Evolutionary conservation across 2,113 vertebrate genomes (phyloP).

Genomic region (Nematolebias whitei): DNA sequence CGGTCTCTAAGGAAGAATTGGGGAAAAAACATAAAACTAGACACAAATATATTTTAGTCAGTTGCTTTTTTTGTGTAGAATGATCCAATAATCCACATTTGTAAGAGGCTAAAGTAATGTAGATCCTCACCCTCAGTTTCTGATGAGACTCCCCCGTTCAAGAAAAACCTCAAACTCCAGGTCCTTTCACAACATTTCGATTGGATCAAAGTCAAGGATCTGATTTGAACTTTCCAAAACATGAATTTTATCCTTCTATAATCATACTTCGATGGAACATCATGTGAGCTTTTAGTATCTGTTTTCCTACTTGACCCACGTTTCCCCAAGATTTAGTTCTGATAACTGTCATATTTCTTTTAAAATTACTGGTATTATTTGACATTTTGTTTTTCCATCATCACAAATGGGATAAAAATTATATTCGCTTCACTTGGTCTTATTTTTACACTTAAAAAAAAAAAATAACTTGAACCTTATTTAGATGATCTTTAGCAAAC

Average conservation of each 20-base stretch:
- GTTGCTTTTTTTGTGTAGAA: too few species aligned
- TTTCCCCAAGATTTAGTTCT: not conserved
- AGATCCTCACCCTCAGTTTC: not conserved
- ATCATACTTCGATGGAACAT: not conserved
- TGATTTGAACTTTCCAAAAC: not conserved
- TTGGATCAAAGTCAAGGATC: not conserved
- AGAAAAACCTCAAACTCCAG: not conserved
- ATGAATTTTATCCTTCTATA: slow-evolving; percentile 1
- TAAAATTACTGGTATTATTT: not conserved
- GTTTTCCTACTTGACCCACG: not conserved
- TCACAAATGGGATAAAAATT: not conserved
- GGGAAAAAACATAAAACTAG: too few species aligned
- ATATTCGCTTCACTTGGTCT: not conserved
- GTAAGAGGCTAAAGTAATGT: not conserved
- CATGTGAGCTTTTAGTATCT: not conserved
- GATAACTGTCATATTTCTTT: not conserved
- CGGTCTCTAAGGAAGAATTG: too few species aligned
- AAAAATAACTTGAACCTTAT: too few species aligned
- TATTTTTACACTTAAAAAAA: not conserved
- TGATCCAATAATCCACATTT: not conserved
- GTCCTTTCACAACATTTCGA: not conserved
- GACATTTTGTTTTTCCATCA: not conserved
- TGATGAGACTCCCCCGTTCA: not conserved
- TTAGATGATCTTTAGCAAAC: not conserved
- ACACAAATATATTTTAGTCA: too few species aligned